Conservation (phyloP, 2,888 invertebrate species). For the Copidosoma aretas region DNA sequence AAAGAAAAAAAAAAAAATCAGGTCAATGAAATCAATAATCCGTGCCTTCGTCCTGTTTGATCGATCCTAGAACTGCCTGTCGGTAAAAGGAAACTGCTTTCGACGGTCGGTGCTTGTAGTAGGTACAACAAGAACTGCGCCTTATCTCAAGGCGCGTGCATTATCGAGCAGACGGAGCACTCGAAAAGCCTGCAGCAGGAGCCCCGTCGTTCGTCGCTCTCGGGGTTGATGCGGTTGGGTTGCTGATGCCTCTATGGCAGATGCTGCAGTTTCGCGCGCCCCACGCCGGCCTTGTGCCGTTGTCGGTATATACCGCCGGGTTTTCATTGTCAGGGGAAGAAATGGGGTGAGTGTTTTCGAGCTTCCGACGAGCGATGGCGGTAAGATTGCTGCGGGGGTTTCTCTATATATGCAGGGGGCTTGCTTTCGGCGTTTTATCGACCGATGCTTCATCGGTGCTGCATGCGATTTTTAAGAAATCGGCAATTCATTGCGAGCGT, state of each 20-base stretch:
- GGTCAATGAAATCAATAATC: conserved; percentile 7
- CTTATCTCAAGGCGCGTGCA: conserved; percentile 18
- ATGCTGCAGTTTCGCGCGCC: neutral
- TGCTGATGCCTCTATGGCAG: neutral
- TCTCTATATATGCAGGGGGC: no score
- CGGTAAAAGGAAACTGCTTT: conserved; percentile 20
- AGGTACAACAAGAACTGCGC: neutral
- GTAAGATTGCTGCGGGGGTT: conserved; percentile 1
- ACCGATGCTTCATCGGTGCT: no score
- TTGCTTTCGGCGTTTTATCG: conserved; percentile 7
- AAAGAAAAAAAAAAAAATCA: neutral
- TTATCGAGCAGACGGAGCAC: conserved; percentile 37
- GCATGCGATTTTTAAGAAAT: no score
- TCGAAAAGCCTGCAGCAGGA: neutral
- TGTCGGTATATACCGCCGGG: no score
- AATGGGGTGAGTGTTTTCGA: conserved; percentile 15
- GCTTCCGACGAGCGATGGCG: conserved; percentile 36
- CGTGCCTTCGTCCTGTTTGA: conserved; percentile 8
- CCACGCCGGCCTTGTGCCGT: neutral
- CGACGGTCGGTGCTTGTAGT: conserved; percentile 26
- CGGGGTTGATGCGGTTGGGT: no score
- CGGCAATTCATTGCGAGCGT: no score
- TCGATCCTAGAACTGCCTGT: conserved; percentile 14
- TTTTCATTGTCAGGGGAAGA: conserved; percentile 17
- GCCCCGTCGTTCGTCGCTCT: neutral